Conservation (phyloP, 2,888 invertebrate species). For the Mythimna ferrago region DNA sequence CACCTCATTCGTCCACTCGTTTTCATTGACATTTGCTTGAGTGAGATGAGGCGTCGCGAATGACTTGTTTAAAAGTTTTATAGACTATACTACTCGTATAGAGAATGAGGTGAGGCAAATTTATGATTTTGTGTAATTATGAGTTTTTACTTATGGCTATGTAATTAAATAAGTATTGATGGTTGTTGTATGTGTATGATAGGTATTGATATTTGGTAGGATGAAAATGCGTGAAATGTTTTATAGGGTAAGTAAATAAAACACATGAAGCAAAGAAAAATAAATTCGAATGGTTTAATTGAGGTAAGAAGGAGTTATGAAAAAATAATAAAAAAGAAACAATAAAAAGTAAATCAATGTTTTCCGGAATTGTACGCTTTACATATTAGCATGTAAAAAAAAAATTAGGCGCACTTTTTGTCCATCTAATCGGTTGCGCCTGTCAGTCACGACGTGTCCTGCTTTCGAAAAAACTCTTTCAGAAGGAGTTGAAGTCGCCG, state of each 20-base stretch:
- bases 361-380: not conserved
- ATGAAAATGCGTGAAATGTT: not conserved
- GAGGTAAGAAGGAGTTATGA: not conserved
- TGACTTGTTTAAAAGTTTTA: no score
- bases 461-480: conserved; percentile 25
- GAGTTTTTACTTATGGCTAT: not conserved
- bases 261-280: not conserved
- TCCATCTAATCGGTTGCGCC: conserved; percentile 18
- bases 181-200: not conserved
- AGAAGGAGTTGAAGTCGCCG: conserved; percentile 12
- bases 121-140: not conserved
- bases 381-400: conserved; percentile 10
- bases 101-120: no score
- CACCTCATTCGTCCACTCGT: conserved; percentile 1
- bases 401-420: conserved; percentile 7
- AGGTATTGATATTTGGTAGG: not conserved
- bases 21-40: not conserved
- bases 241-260: not conserved
- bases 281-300: not conserved
- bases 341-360: not conserved
- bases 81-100: no score
- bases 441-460: conserved; percentile 14
- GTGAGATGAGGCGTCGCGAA: no score
- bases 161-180: conserved; percentile 1
- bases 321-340: not conserved